Conservation (phyloP, 2,888 invertebrate genomes). For the Gandaritis pyraliata region DNA sequence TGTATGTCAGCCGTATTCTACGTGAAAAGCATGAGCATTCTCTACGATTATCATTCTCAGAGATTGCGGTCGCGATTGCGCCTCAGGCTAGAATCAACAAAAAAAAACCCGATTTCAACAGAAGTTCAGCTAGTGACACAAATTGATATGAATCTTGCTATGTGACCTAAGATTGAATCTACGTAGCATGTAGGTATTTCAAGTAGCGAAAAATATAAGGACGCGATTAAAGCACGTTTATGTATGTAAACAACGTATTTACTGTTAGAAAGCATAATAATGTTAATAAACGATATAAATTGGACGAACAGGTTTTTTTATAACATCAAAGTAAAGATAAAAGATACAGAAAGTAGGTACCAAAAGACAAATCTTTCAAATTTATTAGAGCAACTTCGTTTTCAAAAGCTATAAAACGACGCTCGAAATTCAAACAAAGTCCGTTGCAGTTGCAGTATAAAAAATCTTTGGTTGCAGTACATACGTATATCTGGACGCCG, state of each 20-base stretch:
- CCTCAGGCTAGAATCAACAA: slow-evolving; percentile 45
- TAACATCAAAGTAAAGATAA: not conserved
- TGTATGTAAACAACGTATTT: not conserved
- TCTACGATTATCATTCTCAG: slow-evolving; percentile 39
- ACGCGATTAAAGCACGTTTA: not conserved
- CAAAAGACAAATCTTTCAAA: slow-evolving; percentile 15
- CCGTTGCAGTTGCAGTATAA: too few species aligned
- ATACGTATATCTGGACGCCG: slow-evolving; percentile 40
- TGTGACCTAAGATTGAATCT: slow-evolving; percentile 16
- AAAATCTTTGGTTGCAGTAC: too few species aligned
- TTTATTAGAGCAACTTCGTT: slow-evolving; percentile 27
- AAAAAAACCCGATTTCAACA: slow-evolving; percentile 36
- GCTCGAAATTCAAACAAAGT: slow-evolving; percentile 51
- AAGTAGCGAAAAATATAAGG: slow-evolving; percentile 11
- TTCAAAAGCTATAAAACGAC: slow-evolving; percentile 37
- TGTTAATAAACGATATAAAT: too few species aligned
- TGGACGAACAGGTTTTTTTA: too few species aligned
- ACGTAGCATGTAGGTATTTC: not conserved
- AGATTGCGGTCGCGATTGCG: slow-evolving; percentile 45
- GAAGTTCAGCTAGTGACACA: slow-evolving; percentile 37
- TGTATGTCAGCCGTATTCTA: slow-evolving; percentile 13
- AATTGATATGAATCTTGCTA: slow-evolving; percentile 35
- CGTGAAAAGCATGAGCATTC: slow-evolving; percentile 37
- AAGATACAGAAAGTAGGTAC: not conserved
- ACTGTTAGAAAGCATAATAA: too few species aligned